These are phyloP conservation scores for Caretta caretta DNA, from an alignment of 2,113 vertebrate genomes.

Conservation along the genomic window DNA sequence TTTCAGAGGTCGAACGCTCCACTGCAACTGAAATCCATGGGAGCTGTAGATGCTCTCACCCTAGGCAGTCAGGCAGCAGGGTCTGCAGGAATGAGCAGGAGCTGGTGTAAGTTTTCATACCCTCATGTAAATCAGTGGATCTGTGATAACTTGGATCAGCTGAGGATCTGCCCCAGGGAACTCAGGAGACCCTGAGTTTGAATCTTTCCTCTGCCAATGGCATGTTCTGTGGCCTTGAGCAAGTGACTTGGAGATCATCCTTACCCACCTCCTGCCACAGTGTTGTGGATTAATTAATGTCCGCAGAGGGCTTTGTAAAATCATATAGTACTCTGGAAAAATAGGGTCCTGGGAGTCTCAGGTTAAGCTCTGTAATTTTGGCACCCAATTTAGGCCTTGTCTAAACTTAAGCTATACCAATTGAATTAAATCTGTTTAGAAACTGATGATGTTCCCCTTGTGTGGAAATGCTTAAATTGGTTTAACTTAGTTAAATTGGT, in stretches of 20 bases:
- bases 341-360: not conserved
- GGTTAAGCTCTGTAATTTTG: accelerated
- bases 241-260: not conserved
- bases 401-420: accelerated
- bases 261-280: not conserved
- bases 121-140: not conserved
- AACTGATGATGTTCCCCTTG: not conserved
- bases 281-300: not conserved
- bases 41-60: not conserved
- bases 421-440: not conserved
- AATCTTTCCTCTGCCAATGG: not conserved
- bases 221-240: not conserved
- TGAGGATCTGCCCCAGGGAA: not conserved
- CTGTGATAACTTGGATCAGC: not conserved
- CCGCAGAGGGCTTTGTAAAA: not conserved
- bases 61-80: not conserved
- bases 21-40: not conserved
- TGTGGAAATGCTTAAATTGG: accelerated
- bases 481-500: not conserved
- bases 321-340: not conserved
- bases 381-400: not conserved
- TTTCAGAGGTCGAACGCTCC: not conserved
- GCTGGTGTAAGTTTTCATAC: not conserved
- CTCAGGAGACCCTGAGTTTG: not conserved
- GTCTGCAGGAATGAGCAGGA: not conserved